Base-by-base conservation (phyloP, 1,140 invertebrate genomes). In the Drosophila kikkawai region DNA sequence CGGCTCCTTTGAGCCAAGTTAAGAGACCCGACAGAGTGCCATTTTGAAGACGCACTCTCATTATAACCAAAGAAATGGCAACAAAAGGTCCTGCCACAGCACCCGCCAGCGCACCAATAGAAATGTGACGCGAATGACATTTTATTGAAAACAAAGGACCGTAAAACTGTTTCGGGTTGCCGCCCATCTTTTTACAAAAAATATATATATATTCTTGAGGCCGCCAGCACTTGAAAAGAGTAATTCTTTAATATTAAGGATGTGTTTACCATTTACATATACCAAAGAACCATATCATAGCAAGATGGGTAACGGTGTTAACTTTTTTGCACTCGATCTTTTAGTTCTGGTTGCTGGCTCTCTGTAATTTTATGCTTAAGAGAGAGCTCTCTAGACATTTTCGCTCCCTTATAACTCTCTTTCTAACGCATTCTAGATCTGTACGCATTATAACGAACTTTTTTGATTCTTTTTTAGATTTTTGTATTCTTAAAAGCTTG, bases 51-150 rank as follows among this genome's bases (percentile, higher is more conserved):
- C 70, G 70, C 68, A 74, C 70, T 74, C 70, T 74, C 70, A 74
- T 74, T 73, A 74, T 73, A 68, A 32, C 70, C 70, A 74, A 74
- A 73, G 70, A 74, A 74, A 74, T 60, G 70, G 68, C 67, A 73
- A 73, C 68, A 74, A 74, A 71, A 74, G 70, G 69, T 74, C 70
- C 70, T 74, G 70, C 67, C 64, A 41, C 26, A 12, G 66, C 67
- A 17, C 51, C 42, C 29, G 45, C 12, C 42, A 59, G 47, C 17
- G 67, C 51, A 60, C 53, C 70, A 60, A 74, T 74, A 60, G 70
- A 74, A 74, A 73, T 60, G 70, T 60, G 51, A 74, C 45, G 68
- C 70, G 45, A 71, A 39, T 74, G 70, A n/a, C 68, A 51, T 73
- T 74, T 74, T 73, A 74, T 74, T 13, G 70, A 74, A 74, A 73